Conservation (phyloP, 2,888 invertebrate genomes). For the Eilema griseolum region DNA sequence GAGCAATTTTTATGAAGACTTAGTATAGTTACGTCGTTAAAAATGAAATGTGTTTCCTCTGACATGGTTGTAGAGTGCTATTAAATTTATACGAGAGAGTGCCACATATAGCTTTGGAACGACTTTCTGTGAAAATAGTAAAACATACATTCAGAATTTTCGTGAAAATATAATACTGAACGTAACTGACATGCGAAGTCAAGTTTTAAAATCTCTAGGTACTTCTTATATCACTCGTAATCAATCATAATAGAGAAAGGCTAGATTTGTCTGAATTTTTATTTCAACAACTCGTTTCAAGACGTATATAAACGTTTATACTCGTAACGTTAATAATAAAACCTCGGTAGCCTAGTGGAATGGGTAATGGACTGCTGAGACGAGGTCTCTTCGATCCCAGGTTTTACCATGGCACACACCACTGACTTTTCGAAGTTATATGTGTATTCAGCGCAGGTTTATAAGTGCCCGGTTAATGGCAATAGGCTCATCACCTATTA, state of each 20-base stretch:
- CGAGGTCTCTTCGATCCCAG: no score
- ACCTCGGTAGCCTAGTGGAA: no score
- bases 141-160: slow-evolving; percentile 34
- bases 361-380: no score
- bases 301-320: neutral
- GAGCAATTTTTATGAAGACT: slow-evolving; percentile 20
- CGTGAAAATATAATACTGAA: slow-evolving; percentile 21
- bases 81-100: slow-evolving; percentile 72
- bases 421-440: no score
- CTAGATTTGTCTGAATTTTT: no score
- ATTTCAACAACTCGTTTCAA: neutral
- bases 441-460: no score
- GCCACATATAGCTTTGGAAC: slow-evolving; percentile 69
- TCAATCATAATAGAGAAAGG: no score
- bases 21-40: slow-evolving; percentile 70
- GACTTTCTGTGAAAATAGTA: slow-evolving; percentile 67
- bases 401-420: no score
- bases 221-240: neutral
- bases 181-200: slow-evolving; percentile 9
- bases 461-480: no score
- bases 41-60: slow-evolving; percentile 75
- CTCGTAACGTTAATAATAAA: neutral
- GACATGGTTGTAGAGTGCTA: slow-evolving; percentile 68
- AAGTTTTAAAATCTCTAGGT: slow-evolving; percentile 21
- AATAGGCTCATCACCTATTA: no score